Evolutionary conservation across 1,140 invertebrate species (phyloP).

Genomic region (Idris sp.): DNA sequence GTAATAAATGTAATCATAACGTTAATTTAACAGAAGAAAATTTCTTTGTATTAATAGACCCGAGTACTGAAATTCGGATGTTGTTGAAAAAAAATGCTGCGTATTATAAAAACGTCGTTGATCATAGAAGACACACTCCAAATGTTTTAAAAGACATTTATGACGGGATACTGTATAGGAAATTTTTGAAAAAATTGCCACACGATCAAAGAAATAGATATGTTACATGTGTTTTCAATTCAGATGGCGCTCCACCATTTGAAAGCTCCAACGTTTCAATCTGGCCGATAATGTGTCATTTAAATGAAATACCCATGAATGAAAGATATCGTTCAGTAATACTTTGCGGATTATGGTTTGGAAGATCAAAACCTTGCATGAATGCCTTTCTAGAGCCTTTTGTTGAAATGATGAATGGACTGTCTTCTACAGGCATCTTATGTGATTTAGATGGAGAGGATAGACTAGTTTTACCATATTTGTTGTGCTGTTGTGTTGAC

Average conservation of each 20-base stretch:
- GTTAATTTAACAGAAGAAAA: not conserved
- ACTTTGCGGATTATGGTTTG: constrained; percentile 1
- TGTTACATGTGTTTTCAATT: constrained; percentile 4
- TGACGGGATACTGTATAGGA: constrained; percentile 1
- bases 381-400: constrained; percentile 2
- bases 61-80: not conserved
- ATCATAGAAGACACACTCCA: not conserved
- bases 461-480: not conserved
- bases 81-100: not conserved
- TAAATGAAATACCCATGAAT: constrained; percentile 4
- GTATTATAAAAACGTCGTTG: constrained; percentile 9
- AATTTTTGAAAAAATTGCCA: not conserved
- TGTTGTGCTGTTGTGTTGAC: too few relatives aligned
- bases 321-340: constrained; percentile 5
- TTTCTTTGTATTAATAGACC: constrained; percentile 5
- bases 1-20: not conserved
- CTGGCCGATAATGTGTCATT: not conserved
- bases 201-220: not conserved
- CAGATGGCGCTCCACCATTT: constrained; percentile 7
- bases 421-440: not conserved
- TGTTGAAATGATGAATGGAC: not conserved
- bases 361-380: constrained; percentile 3
- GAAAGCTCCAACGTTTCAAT: constrained; percentile 4
- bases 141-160: constrained; percentile 8
- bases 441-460: constrained; percentile 1